Conservation (phyloP, 2,797 vertebrate species). For the Dicrostonyx torquatus region DNA sequence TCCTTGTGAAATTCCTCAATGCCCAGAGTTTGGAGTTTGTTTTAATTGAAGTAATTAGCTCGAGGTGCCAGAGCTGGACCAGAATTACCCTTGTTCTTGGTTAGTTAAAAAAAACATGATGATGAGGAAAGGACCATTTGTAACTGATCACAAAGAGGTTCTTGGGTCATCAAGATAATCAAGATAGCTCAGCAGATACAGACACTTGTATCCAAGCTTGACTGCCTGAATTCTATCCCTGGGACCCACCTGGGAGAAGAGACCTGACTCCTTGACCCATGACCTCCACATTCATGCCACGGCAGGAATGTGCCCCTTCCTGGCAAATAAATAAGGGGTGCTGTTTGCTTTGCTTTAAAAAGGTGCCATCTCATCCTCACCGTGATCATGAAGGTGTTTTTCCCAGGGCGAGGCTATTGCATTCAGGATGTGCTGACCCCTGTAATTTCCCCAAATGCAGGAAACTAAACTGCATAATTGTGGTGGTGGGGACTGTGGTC, state of each 20-base stretch:
- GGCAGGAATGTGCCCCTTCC: neutral
- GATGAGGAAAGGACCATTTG: neutral
- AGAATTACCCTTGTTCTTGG: neutral
- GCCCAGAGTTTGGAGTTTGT: neutral
- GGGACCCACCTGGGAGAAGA: neutral
- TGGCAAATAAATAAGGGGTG: neutral
- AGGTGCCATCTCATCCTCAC: neutral
- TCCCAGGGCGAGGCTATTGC: too few species aligned
- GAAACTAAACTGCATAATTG: too few species aligned
- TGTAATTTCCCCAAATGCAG: too few species aligned
- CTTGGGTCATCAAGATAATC: too few species aligned
- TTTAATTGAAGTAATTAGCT: constrained; percentile 49
- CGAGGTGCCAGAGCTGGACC: neutral
- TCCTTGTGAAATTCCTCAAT: constrained; percentile 44
- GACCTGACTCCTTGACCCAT: neutral
- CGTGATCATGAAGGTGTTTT: too few species aligned
- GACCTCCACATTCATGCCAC: neutral
- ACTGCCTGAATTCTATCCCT: neutral
- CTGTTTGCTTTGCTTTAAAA: neutral
- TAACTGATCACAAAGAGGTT: neutral
- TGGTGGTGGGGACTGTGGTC: too few species aligned
- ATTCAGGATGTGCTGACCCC: too few species aligned
- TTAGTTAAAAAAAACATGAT: neutral
- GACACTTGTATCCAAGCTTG: neutral
- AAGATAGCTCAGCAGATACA: neutral